Evolutionary conservation across 1,140 invertebrate species (phyloP).

Genomic region (Lasioglossum albipes): DNA sequence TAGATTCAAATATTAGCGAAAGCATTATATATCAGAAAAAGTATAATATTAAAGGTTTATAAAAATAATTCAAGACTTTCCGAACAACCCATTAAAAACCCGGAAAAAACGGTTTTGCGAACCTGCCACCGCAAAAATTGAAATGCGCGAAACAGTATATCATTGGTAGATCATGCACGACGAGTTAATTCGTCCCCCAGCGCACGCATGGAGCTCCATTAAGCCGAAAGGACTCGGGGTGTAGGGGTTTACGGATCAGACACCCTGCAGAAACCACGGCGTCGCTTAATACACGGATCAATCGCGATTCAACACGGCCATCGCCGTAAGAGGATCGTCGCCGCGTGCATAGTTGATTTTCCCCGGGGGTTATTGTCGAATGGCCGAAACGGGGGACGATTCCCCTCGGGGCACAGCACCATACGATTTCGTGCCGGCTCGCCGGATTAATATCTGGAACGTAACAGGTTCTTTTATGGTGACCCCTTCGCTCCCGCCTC

Average conservation of each 20-base stretch:
- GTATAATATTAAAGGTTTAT: too few relatives aligned
- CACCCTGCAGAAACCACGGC: too few relatives aligned
- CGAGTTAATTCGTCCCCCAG: too few relatives aligned
- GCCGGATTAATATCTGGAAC: slow-evolving; percentile 65
- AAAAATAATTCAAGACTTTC: too few relatives aligned
- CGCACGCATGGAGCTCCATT: too few relatives aligned
- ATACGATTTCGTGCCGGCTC: slow-evolving; percentile 46
- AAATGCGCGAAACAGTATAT: too few relatives aligned
- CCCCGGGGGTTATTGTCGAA: neutral
- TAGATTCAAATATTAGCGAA: too few relatives aligned
- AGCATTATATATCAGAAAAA: too few relatives aligned
- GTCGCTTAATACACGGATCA: neutral
- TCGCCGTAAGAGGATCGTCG: neutral
- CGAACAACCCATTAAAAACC: too few relatives aligned
- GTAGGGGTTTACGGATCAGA: neutral
- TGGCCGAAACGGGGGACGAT: neutral
- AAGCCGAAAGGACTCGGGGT: neutral
- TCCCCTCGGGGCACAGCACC: neutral
- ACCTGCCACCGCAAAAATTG: too few relatives aligned
- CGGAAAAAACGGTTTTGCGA: too few relatives aligned
- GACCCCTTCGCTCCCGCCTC: slow-evolving; percentile 56
- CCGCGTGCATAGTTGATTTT: slow-evolving; percentile 14
- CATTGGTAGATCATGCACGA: too few relatives aligned
- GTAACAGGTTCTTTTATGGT: slow-evolving; percentile 73
- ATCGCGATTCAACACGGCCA: neutral